A percentile compares a stretch with the other conserved stretches of the same genome.
Conservation (phyloP, 2,888 invertebrate genomes). For the Mesodorylaimus sp. region DNA sequence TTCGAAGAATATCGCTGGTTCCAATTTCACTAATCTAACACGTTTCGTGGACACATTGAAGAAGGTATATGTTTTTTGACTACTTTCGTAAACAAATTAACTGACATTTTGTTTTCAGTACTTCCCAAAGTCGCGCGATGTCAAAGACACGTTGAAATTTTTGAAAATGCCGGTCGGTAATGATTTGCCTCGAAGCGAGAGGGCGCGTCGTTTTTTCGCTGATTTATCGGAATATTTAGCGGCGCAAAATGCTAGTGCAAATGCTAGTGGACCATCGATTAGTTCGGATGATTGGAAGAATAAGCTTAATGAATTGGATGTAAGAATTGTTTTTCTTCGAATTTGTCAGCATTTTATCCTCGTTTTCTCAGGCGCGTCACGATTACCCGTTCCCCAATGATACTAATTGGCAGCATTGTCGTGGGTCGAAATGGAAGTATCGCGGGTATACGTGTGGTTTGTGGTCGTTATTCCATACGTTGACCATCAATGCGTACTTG, state of each 20-base stretch:
- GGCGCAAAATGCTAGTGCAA: background rate
- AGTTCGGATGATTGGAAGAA: too few species aligned
- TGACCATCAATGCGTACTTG: constrained; percentile 55
- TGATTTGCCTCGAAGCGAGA: too few species aligned
- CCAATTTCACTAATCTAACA: background rate
- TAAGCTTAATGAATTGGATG: too few species aligned
- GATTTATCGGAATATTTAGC: background rate
- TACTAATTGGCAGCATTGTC: constrained; percentile 53
- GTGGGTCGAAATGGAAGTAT: constrained; percentile 50
- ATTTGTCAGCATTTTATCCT: too few species aligned
- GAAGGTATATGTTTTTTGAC: background rate
- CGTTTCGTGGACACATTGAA: background rate
- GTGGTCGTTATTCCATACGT: constrained; percentile 80
- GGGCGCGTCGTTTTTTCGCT: background rate
- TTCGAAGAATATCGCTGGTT: background rate
- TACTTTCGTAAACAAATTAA: background rate
- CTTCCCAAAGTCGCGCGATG: background rate
- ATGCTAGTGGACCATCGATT: background rate
- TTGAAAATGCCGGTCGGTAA: background rate
- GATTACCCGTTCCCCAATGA: constrained; percentile 3
- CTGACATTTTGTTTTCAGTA: background rate
- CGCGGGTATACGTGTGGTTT: constrained; percentile 83
- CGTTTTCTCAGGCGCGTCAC: background rate
- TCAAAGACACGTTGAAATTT: background rate
- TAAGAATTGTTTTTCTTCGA: too few species aligned